phyloP scores from a whole-genome alignment of 2,888 invertebrate genomes.

The Anoplius nigerrimus region DNA sequence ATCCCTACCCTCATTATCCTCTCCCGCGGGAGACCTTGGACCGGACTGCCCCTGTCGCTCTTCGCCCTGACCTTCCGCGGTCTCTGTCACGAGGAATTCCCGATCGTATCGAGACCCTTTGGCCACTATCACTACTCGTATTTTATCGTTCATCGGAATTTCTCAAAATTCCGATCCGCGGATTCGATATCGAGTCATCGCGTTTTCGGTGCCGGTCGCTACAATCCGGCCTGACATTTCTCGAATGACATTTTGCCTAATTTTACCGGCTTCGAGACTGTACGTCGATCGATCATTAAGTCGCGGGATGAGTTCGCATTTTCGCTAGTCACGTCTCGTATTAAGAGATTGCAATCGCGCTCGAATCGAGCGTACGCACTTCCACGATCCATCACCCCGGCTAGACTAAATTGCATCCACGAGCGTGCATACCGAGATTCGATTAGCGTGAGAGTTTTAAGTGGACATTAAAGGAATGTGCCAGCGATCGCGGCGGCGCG shows the following conservation, averaged over 20 bases:
- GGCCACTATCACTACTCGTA: too few species aligned
- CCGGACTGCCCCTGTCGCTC: neutral
- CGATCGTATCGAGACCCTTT: neutral
- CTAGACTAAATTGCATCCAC: conserved; percentile 32
- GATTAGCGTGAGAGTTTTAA: conserved; percentile 35
- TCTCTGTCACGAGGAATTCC: neutral
- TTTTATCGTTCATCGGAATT: too few species aligned
- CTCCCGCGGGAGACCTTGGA: conserved; percentile 11
- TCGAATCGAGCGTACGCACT: conserved; percentile 24
- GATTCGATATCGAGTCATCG: too few species aligned
- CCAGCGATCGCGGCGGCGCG: too few species aligned
- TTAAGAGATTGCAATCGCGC: conserved; percentile 42
- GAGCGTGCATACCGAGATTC: conserved; percentile 25
- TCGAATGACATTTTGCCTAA: too few species aligned
- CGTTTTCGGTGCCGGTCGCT: too few species aligned
- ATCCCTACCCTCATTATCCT: conserved; percentile 26
- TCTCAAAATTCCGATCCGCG: too few species aligned
- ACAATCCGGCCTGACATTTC: too few species aligned
- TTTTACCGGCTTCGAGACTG: too few species aligned
- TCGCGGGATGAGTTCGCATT: conserved; percentile 1
- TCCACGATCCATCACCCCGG: conserved; percentile 24
- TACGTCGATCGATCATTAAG: neutral
- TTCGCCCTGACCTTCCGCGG: too few species aligned
- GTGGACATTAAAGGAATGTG: neutral
- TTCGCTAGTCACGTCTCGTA: conserved; percentile 41